Evolutionary conservation across 2,113 vertebrate genomes (phyloP).

Genomic region (Serranochromis macrocephalus): DNA sequence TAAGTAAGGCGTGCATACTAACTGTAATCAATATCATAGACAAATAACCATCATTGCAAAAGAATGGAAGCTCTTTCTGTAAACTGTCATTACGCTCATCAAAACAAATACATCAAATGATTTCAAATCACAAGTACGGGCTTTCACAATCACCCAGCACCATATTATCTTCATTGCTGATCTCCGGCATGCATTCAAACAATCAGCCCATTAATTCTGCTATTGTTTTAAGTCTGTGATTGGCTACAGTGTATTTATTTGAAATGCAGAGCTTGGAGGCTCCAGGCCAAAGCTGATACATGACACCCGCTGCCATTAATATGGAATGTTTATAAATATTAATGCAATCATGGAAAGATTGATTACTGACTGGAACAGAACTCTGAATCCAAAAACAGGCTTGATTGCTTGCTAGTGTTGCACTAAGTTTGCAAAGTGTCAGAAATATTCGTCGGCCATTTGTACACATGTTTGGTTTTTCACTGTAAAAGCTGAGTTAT

Average conservation of each 20-base stretch:
- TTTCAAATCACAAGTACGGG: not conserved
- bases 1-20: constrained; percentile 30
- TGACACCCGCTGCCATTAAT: constrained; percentile 31
- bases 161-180: not conserved
- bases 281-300: constrained; percentile 20
- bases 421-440: constrained; percentile 17
- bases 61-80: not conserved
- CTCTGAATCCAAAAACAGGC: constrained; percentile 9
- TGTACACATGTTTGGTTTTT: not conserved
- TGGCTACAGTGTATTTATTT: constrained; percentile 26
- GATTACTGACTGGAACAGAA: constrained; percentile 8
- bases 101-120: not conserved
- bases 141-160: not conserved
- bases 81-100: not conserved
- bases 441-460: constrained; percentile 7
- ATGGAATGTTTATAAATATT: constrained; percentile 65
- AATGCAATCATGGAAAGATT: constrained; percentile 53
- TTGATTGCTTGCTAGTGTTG: constrained; percentile 26
- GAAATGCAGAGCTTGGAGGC: not conserved
- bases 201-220: not conserved
- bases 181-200: not conserved
- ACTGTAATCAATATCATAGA: not conserved
- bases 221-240: constrained; percentile 17
- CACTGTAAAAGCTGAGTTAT: not conserved
- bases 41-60: not conserved